phyloP scores from a whole-genome alignment of 2,888 invertebrate genomes.

The Cecidostiba fungosa region DNA sequence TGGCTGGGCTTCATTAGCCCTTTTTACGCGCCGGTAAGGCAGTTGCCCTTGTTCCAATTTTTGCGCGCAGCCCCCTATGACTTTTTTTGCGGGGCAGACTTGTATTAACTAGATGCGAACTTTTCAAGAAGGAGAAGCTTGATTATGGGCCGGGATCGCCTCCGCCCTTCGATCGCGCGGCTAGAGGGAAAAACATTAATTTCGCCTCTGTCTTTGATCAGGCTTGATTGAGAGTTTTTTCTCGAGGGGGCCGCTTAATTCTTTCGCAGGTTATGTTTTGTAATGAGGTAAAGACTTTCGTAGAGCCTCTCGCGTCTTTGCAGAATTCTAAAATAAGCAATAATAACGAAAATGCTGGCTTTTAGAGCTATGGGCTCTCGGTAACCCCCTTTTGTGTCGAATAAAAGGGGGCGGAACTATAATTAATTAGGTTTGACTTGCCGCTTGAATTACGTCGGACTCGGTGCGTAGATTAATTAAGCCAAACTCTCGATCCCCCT shows the following conservation, averaged over 20 bases:
- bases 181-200: slow-evolving; percentile 55
- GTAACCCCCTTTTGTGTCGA: slow-evolving; percentile 50
- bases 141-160: background rate
- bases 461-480: slow-evolving; percentile 77
- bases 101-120: slow-evolving; percentile 48
- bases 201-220: slow-evolving; percentile 55
- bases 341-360: background rate
- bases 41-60: slow-evolving; percentile 48
- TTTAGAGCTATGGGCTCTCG: background rate
- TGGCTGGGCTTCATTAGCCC: slow-evolving; percentile 56
- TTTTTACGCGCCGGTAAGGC: slow-evolving; percentile 43
- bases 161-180: slow-evolving; percentile 27
- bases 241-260: background rate
- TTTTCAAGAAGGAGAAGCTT: slow-evolving; percentile 3
- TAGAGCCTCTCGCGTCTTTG: background rate
- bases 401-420: slow-evolving; percentile 63
- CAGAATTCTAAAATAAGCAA: background rate
- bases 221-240: slow-evolving; percentile 39
- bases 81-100: slow-evolving; percentile 16
- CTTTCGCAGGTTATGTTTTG: background rate
- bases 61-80: slow-evolving; percentile 1
- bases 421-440: slow-evolving; percentile 79
- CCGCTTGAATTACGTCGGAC: slow-evolving; percentile 76
- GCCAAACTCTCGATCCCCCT: slow-evolving; percentile 71
- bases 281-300: background rate